Base-by-base conservation (phyloP, 2,797 vertebrate species). In the Melanotaenia trifasciata region DNA sequence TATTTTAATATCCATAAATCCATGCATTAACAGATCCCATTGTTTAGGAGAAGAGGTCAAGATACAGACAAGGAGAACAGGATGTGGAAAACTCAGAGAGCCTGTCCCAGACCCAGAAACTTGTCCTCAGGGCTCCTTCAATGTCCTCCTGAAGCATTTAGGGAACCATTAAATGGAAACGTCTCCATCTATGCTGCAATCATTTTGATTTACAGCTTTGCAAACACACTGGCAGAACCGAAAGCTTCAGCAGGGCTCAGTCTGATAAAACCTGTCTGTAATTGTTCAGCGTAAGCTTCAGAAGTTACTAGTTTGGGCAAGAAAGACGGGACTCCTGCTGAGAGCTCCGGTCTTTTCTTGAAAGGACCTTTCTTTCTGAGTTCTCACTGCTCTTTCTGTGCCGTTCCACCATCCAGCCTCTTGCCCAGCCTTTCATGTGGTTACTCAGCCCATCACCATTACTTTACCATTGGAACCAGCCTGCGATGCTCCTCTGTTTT, bases 1-100 rank as follows among this genome's bases (percentile, higher is more conserved):
- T 81, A 87, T 83, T 87, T 89, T 85, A 72, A 80, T 51, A 63
- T 76, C 73, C 74, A 78, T 93, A 89, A 92, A 90, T 93, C 74
- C 68, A 1, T 68, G 72, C 58, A 72, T 85, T 81, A 88, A 80
- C 61, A 64, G 62, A 74, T 47, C 0, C 76, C 33, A 78, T 84
- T 90, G 79, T 89, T 86, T 61, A 26, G 57, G 43, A 67, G 79
- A 5, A 28, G n/a, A 67, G 16, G 59, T 1, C 16, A 64, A 28
- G 61, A 51, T 57, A 64, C 65, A 20, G 53, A 30, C 30, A 3
- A 62, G 36, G 22, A 38, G 57, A 22, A 65, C 40, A 32, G 53
- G 28, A 33, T 38, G 67, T 76, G 72, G 81, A 82, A 83, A 84
- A 80, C 58, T 74, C 74, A 7, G 6, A 32, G 32, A 40, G 58